phyloP scores from a whole-genome alignment of 2,113 vertebrate species.

The Alaudala cheleensis region DNA sequence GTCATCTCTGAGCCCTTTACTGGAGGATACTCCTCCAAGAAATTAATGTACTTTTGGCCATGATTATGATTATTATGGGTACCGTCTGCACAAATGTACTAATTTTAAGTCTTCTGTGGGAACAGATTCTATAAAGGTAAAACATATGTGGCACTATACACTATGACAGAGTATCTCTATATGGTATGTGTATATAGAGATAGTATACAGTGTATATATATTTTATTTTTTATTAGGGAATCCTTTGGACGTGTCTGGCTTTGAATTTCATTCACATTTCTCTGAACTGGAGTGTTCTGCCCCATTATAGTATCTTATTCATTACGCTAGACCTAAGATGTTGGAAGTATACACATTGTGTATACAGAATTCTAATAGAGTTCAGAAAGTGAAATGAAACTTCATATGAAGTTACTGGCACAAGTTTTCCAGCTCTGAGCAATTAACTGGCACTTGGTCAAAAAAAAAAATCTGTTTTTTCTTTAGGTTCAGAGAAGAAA shows the following conservation, averaged over 20 bases:
- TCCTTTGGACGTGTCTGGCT: not conserved
- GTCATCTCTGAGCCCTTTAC: not conserved
- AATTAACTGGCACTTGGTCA: not conserved
- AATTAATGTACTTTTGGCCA: not conserved
- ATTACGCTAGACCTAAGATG: not conserved
- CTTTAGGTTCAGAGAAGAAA: not conserved
- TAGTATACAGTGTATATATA: not conserved
- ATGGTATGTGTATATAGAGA: not conserved
- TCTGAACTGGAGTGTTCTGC: not conserved
- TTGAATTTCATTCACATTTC: not conserved
- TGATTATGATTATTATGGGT: not conserved
- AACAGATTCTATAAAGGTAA: not conserved
- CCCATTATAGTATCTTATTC: not conserved
- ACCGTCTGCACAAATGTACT: not conserved
- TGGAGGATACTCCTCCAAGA: not conserved
- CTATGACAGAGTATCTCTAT: not conserved
- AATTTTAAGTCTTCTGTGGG: not conserved
- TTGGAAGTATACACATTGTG: not conserved
- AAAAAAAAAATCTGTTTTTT: not conserved
- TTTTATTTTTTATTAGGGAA: not conserved
- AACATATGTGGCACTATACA: not conserved
- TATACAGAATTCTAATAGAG: not conserved
- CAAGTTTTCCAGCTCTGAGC: not conserved
- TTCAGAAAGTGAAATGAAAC: not conserved
- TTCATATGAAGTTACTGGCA: not conserved